Evolutionary conservation across 2,797 vertebrate genomes (phyloP).

Genomic region (Synanceia verrucosa): DNA sequence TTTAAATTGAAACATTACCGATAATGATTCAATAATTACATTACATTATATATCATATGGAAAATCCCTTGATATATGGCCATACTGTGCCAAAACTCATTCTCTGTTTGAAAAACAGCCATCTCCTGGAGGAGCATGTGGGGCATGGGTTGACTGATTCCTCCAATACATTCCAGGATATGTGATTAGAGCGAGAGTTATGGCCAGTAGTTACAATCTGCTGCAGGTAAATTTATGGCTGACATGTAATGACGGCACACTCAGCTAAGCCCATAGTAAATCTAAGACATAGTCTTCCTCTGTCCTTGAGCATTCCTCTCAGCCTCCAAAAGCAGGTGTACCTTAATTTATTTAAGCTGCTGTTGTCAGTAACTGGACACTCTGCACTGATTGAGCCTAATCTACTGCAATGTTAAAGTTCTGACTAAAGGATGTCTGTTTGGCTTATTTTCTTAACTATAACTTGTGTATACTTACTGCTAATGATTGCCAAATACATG

Average conservation of each 20-base stretch:
- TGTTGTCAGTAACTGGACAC: background rate
- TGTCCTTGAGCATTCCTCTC: constrained; percentile 66
- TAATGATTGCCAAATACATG: background rate
- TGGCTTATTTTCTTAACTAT: background rate
- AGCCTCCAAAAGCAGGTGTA: constrained; percentile 21
- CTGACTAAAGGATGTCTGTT: background rate
- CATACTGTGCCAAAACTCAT: constrained; percentile 52
- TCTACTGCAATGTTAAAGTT: background rate
- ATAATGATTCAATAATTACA: constrained; percentile 61
- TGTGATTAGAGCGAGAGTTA: constrained; percentile 70
- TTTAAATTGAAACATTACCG: constrained; percentile 57
- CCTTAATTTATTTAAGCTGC: constrained; percentile 25
- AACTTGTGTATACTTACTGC: background rate
- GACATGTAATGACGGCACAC: constrained; percentile 53
- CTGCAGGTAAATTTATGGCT: constrained; percentile 62
- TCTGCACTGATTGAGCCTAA: background rate
- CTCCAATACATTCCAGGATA: constrained; percentile 41
- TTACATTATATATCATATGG: constrained; percentile 34
- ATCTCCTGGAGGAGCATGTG: constrained; percentile 25
- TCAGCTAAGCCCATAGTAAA: constrained; percentile 59
- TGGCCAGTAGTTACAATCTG: constrained; percentile 54
- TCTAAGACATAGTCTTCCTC: constrained; percentile 34
- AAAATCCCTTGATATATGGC: constrained; percentile 33
- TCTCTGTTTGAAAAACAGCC: constrained; percentile 52
- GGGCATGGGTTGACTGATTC: constrained; percentile 48